Conservation (phyloP, 2,888 invertebrate species). For the Scaptomyza caliginosa region DNA sequence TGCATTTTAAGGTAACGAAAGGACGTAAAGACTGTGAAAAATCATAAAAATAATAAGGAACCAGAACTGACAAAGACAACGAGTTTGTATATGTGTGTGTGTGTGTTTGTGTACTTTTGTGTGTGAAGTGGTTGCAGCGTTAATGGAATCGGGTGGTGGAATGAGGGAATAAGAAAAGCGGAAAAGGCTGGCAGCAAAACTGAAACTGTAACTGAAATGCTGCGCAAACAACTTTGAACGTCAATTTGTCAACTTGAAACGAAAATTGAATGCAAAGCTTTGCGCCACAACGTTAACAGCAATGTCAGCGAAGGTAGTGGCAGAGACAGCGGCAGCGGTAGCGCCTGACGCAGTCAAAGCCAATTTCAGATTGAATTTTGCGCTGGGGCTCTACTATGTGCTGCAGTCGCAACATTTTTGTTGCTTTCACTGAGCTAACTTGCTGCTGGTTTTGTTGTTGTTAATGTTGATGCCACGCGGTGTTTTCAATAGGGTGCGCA, state of each 20-base stretch:
- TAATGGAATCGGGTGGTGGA: constrained; percentile 22
- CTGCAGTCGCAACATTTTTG: constrained; percentile 53
- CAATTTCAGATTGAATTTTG: constrained; percentile 55
- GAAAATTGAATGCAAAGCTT: constrained; percentile 78
- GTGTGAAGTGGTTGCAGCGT: constrained; percentile 19
- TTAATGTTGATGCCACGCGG: constrained; percentile 27
- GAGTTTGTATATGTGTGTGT: constrained; percentile 10
- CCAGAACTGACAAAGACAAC: constrained; percentile 53
- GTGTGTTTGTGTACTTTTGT: not conserved
- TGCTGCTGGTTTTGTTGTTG: constrained; percentile 22
- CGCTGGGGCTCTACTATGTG: constrained; percentile 21
- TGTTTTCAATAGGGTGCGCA: constrained; percentile 33
- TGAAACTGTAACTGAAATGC: constrained; percentile 75
- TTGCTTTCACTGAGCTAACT: constrained; percentile 50
- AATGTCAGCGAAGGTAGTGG: constrained; percentile 27
- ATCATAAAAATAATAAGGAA: constrained; percentile 76
- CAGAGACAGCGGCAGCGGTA: constrained; percentile 34
- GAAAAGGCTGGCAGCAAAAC: constrained; percentile 45
- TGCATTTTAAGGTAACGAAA: constrained; percentile 55
- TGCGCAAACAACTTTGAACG: constrained; percentile 79
- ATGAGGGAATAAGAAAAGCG: constrained; percentile 21
- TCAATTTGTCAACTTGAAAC: constrained; percentile 78
- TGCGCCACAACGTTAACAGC: constrained; percentile 45
- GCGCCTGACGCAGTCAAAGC: constrained; percentile 60
- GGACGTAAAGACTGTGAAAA: constrained; percentile 49